Percentiles rank a stretch among this genome's conserved stretches.
These are phyloP conservation scores for Allolobophora icterica DNA, from an alignment of 2,888 invertebrate species.

Conservation along the genomic window DNA sequence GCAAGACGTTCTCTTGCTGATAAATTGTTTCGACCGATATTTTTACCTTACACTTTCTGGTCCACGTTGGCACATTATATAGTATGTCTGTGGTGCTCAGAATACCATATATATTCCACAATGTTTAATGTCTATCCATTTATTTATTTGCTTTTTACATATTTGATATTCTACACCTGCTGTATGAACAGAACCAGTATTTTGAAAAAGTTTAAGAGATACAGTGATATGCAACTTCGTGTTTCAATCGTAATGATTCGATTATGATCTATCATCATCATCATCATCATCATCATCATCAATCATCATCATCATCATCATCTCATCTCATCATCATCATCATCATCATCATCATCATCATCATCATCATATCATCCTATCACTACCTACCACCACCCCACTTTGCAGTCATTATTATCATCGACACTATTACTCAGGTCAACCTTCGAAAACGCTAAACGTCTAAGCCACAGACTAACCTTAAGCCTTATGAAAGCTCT, in stretches of 20 bases:
- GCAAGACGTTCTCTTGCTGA: neutral
- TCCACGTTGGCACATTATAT: neutral
- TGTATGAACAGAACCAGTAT: too few species aligned
- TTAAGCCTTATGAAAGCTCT: neutral
- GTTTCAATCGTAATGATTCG: too few species aligned
- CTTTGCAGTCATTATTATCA: neutral
- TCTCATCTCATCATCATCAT: too few species aligned
- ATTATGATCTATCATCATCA: too few species aligned
- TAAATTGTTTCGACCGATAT: neutral
- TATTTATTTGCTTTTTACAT: neutral
- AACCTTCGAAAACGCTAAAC: neutral
- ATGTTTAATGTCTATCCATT: neutral
- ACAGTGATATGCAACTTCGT: too few species aligned
- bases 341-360: too few species aligned
- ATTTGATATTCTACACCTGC: too few species aligned
- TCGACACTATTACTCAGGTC: neutral
- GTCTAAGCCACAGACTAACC: neutral
- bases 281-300: too few species aligned
- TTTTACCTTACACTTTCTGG: neutral
- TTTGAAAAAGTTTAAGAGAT: too few species aligned
- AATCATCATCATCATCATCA: too few species aligned
- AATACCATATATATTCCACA: neutral
- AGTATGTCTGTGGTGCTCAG: neutral
- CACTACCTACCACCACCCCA: neutral
- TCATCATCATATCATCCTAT: too few species aligned